Evolutionary conservation across 1,140 invertebrate genomes (phyloP).

Genomic region (Lordiphosa mommai): DNA sequence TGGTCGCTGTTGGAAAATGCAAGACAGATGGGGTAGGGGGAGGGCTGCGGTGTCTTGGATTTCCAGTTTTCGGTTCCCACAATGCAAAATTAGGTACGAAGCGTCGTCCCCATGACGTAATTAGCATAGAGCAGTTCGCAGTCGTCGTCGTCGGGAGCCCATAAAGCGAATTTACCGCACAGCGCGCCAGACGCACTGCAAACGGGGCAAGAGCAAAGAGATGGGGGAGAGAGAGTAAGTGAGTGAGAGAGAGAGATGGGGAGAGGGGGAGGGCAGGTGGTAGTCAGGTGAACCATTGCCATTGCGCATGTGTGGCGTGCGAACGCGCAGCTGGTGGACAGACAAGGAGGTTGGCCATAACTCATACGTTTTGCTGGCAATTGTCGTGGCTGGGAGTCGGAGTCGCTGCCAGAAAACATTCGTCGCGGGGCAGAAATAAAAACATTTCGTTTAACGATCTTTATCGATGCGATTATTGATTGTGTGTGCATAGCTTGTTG

Average conservation of each 20-base stretch:
- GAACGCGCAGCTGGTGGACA: conserved; percentile 48
- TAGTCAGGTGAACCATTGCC: conserved; percentile 65
- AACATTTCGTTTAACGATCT: conserved; percentile 78
- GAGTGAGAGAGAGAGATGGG: background rate
- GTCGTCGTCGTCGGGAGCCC: conserved; percentile 62
- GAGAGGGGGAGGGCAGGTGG: conserved; percentile 12
- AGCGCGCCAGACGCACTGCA: conserved; percentile 57
- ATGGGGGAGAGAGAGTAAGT: background rate
- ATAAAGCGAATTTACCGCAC: conserved; percentile 78
- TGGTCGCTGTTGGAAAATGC: conserved; percentile 58
- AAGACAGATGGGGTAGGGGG: conserved; percentile 15
- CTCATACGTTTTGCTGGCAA: conserved; percentile 51
- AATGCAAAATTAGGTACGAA: conserved; percentile 79
- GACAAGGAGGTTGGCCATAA: conserved; percentile 43
- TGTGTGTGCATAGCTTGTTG: conserved; percentile 43
- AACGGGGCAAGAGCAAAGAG: conserved; percentile 1
- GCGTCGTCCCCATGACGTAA: conserved; percentile 79
- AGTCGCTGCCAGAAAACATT: conserved; percentile 27
- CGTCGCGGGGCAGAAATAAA: conserved; percentile 58
- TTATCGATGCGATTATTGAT: conserved; percentile 79
- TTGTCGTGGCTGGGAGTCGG: conserved; percentile 33
- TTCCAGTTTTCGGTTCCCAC: conserved; percentile 79
- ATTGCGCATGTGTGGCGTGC: conserved; percentile 71
- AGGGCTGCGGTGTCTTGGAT: conserved; percentile 60
- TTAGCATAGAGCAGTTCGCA: conserved; percentile 76